Percentiles rank a stretch among this genome's conserved stretches.
These are phyloP conservation scores for Tetragonisca angustula DNA, from an alignment of 2,888 invertebrate genomes.

Conservation along the genomic window DNA sequence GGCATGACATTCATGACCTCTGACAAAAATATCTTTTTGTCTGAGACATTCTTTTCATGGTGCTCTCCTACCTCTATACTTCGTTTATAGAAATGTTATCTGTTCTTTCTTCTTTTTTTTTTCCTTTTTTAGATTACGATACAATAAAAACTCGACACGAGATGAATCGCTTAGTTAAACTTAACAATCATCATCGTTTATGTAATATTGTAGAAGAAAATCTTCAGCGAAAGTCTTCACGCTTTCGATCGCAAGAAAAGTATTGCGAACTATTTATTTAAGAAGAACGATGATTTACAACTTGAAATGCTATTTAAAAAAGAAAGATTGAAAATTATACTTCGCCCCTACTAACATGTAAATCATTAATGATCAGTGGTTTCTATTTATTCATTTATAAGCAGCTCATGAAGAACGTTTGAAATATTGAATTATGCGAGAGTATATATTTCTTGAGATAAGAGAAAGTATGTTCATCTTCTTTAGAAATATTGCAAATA, in stretches of 20 bases:
- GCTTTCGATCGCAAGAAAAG: constrained; percentile 4
- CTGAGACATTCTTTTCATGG: constrained; percentile 29
- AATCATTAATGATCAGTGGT: not conserved
- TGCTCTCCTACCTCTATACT: not conserved
- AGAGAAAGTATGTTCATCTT: not conserved
- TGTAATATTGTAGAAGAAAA: not conserved
- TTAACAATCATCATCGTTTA: not conserved
- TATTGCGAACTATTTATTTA: not conserved
- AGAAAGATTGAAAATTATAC: not conserved
- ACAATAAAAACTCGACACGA: not conserved
- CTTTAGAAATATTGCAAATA: not conserved
- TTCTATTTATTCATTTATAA: not conserved
- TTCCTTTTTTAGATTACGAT: not conserved
- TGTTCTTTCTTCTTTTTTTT: not conserved
- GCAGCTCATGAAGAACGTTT: not conserved
- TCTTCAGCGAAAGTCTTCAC: not conserved
- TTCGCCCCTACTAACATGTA: not conserved
- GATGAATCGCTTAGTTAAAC: not conserved
- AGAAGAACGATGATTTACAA: not conserved
- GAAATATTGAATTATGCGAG: constrained; percentile 8
- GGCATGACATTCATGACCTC: constrained; percentile 52
- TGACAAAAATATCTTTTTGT: constrained; percentile 68
- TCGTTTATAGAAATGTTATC: constrained; percentile 5
- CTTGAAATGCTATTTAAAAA: not conserved
- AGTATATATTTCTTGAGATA: not conserved